A percentile compares a stretch with the other conserved stretches of the same genome.
Conservation (phyloP, 1,140 invertebrate genomes). For the Cyclina sinensis region DNA sequence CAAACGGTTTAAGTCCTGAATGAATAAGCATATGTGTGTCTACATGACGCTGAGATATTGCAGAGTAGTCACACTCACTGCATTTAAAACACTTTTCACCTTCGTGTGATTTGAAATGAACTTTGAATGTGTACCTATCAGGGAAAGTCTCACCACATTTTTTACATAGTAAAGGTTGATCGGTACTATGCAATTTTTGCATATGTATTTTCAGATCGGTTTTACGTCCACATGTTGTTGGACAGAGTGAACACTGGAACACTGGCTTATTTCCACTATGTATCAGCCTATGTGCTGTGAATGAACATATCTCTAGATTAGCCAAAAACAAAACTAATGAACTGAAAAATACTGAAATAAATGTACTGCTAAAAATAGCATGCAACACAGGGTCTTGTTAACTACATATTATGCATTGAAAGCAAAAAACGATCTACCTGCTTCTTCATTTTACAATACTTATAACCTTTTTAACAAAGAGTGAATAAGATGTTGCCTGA, state of each 20-base stretch:
- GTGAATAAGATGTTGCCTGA: too few relatives aligned
- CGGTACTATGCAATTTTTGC: conserved; percentile 96
- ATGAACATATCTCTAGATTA: too few relatives aligned
- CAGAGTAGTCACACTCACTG: conserved; percentile 96
- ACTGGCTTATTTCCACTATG: conserved; percentile 98
- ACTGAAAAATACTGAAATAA: too few relatives aligned
- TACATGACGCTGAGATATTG: conserved; percentile 96
- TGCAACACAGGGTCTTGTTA: too few relatives aligned
- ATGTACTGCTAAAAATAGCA: too few relatives aligned
- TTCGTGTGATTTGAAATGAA: conserved; percentile 96
- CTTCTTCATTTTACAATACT: too few relatives aligned
- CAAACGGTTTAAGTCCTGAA: conserved; percentile 83
- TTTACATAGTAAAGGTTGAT: conserved; percentile 96
- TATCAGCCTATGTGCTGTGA: conserved; percentile 93
- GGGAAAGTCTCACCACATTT: conserved; percentile 97
- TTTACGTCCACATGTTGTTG: conserved; percentile 98
- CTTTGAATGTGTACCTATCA: conserved; percentile 90
- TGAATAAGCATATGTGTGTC: conserved; percentile 98
- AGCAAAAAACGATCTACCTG: too few relatives aligned
- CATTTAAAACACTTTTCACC: conserved; percentile 99
- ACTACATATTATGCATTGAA: too few relatives aligned
- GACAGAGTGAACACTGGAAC: conserved; percentile 97
- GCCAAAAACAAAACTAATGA: too few relatives aligned
- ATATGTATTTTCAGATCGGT: conserved; percentile 98
- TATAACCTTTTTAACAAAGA: too few relatives aligned